Base-by-base conservation (phyloP, 2,888 invertebrate genomes). In the Cheilosia urbana region DNA sequence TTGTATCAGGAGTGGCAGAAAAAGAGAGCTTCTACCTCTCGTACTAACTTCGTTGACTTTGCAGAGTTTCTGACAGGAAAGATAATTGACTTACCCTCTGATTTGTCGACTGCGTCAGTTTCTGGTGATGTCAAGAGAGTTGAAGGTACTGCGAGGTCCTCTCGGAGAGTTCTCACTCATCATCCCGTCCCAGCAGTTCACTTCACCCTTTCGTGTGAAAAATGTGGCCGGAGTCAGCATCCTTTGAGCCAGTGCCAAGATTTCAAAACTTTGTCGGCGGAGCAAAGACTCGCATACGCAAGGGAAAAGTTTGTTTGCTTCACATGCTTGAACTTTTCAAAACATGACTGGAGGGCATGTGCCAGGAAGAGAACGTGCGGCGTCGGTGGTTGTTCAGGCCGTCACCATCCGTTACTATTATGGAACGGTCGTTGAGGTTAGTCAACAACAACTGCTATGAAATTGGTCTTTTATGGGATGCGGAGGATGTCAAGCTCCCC, bases 281-380 rank as follows among this genome's bases (percentile, higher is more conserved):
- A 30, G 13, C 30, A 71, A 15, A 49, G 58, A 17, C 40, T 60
- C 0, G 24, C 58, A 1, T 71, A 37, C 24, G 58, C 57, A 6
- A 21, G 57, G 13, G 58, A 60, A 3, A 60, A 49, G 24, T 47
- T 7, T 2, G 30, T 58, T 58, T 58, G 71, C 37, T 71, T 58
- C 7, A 49, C 71, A 13, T 71, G 71, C 30, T 27, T 71, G 17
- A 49, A 71, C 13, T 7, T 37, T 0, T 11, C 49, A 4, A 47
- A 71, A 15, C 71, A 71, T 13, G 4, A 51, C 9, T 71, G 71
- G 51, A 49, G 51, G 24, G 4, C 17, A 5, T 71, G 60, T 7
- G 60, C 49, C 2, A 71, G 49, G n/a, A 60, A 37, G 27, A 47
- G 40, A 37, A 27, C 58, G 3, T 60, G 60, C 19, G 71, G 60